These are phyloP conservation scores for Haplotaxodon microlepis DNA, from an alignment of 2,113 vertebrate species.

Conservation along the genomic window DNA sequence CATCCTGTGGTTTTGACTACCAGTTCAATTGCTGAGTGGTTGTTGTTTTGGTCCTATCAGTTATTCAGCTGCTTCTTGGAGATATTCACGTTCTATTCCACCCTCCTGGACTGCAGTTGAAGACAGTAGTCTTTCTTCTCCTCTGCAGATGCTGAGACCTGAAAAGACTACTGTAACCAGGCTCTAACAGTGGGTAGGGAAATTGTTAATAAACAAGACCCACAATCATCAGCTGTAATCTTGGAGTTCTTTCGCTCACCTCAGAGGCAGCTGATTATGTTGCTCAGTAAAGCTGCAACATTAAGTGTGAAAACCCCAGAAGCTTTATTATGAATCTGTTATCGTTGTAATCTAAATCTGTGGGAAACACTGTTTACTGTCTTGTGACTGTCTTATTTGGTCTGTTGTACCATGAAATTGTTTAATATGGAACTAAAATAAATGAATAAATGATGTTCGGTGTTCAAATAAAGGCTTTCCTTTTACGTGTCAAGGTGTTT, in stretches of 20 bases:
- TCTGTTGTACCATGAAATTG: background rate
- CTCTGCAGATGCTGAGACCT: background rate
- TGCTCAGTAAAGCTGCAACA: background rate
- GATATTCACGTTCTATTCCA: background rate
- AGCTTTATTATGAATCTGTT: background rate
- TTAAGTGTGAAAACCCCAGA: background rate
- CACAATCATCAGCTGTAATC: background rate
- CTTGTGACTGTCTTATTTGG: background rate
- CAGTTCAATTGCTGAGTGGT: background rate
- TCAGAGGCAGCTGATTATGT: background rate
- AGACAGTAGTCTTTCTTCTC: background rate
- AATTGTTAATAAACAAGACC: background rate
- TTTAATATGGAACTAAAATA: background rate
- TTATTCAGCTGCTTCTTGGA: background rate
- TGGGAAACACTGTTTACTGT: background rate
- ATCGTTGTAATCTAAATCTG: background rate
- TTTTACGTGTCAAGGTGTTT: background rate
- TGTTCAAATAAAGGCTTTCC: background rate
- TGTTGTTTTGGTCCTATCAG: background rate
- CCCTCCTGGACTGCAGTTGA: background rate
- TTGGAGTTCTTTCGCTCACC: background rate
- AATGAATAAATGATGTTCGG: background rate
- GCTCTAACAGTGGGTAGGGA: background rate
- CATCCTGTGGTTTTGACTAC: background rate
- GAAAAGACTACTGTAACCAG: background rate